Base-by-base conservation (phyloP, 2,113 vertebrate species). In the Rhadina sibilatrix region DNA sequence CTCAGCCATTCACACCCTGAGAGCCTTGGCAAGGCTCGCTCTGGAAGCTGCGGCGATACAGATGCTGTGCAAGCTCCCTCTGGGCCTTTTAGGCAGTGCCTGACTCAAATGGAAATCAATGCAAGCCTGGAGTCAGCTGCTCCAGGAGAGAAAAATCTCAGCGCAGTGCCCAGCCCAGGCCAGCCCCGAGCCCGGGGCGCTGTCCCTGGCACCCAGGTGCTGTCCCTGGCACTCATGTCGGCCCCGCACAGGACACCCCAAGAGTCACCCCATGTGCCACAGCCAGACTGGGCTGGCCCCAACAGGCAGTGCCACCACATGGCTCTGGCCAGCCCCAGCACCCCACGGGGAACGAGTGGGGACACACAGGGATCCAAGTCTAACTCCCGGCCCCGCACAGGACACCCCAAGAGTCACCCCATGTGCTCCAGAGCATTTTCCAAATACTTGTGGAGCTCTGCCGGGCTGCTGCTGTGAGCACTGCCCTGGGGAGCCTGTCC, bases 81-180 rank as follows among this genome's bases (percentile, higher is more conserved):
- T 24, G 90, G 92, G 95, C 74, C 83, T 93, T 92, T 96, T 77
- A 87, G 76, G 61, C 82, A 87, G 90, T 33, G 77, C 89, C 76
- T 89, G 94, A 85, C 86, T 96, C 82, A 92, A 96, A 91, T 49
- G 70, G 83, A 96, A 96, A 97, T 97, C 96, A 72, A 96, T 93
- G 52, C 0, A 0, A 92, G 90, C 59, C 88, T 68, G 37, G 63
- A 96, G 68, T 77, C 84, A 87, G 38, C 54, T 37, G 15, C 79
- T 92, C 76, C 12, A 35, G 3, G 82, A 84, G 91, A 46, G 56
- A 53, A 52, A 89, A 83, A 84, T 2, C 82, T 46, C 5, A 2
- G 33, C 16, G 49, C 83, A 50, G 23, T 17, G 47, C 50, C 83
- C 79, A 78, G 63, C 28, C 25, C 52, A 3, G 49, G 25, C 31